phyloP scores from a whole-genome alignment of 2,888 invertebrate species.

The Dicyrtomina minuta region DNA sequence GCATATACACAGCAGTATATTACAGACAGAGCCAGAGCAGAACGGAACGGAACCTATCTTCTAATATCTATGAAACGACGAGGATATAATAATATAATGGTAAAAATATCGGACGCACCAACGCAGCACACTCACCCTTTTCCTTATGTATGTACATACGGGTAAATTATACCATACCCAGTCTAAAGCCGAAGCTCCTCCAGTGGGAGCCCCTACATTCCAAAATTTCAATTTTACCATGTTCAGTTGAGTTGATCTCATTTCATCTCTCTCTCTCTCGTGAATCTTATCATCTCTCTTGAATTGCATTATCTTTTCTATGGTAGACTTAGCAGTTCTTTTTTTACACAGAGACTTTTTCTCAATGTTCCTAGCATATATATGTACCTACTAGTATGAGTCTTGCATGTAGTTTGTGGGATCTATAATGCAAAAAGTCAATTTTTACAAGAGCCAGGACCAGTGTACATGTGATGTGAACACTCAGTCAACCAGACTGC shows the following conservation, averaged over 20 bases:
- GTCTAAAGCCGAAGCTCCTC: neutral
- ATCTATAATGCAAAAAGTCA: slow-evolving; percentile 20
- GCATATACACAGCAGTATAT: too few species aligned
- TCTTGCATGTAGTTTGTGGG: too few species aligned
- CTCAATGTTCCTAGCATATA: too few species aligned
- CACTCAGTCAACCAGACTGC: too few species aligned
- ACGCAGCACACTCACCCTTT: neutral
- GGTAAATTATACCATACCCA: too few species aligned
- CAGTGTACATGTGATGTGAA: too few species aligned
- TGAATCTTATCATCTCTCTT: slow-evolving; percentile 45
- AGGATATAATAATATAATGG: neutral
- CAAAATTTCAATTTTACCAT: slow-evolving; percentile 43
- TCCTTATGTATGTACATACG: neutral
- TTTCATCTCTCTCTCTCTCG: slow-evolving; percentile 35
- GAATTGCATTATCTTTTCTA: slow-evolving; percentile 43
- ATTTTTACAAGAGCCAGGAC: neutral
- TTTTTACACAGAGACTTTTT: too few species aligned
- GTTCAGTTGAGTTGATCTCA: slow-evolving; percentile 41
- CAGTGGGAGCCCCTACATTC: slow-evolving; percentile 12
- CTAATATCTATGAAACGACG: neutral
- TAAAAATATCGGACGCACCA: neutral
- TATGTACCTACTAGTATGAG: too few species aligned
- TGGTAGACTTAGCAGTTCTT: neutral
- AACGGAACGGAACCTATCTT: too few species aligned
- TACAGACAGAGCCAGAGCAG: neutral